A percentile compares a stretch with the other conserved stretches of the same genome.
phyloP scores from a whole-genome alignment of 64 coral and sea anemone species.

The Porites australiensis region DNA sequence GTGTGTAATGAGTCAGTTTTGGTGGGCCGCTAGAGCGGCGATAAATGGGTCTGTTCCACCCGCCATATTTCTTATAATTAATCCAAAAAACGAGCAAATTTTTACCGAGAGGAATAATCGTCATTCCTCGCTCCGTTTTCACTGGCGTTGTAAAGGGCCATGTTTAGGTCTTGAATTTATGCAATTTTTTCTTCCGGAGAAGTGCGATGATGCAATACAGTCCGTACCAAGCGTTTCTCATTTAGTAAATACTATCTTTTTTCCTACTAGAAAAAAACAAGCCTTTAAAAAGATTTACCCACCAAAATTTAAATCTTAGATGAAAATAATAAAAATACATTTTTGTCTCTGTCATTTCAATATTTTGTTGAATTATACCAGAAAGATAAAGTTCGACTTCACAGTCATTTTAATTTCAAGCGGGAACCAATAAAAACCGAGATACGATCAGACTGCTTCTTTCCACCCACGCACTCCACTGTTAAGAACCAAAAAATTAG shows the following conservation, averaged over 20 bases:
- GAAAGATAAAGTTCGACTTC: constrained; percentile 52
- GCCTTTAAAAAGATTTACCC: not conserved
- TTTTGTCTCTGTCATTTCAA: constrained; percentile 28
- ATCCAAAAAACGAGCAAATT: too few relatives aligned
- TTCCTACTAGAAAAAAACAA: not conserved
- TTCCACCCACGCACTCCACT: constrained; percentile 37
- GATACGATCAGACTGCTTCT: constrained; percentile 34
- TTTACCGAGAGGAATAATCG: not conserved
- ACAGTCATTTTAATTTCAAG: constrained; percentile 44
- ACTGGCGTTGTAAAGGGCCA: not conserved
- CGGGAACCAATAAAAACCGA: constrained; percentile 28
- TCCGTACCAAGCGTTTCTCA: too few relatives aligned
- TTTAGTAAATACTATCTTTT: not conserved
- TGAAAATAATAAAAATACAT: not conserved
- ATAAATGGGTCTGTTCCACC: not conserved
- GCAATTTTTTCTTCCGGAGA: not conserved
- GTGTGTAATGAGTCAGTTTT: constrained; percentile 36
- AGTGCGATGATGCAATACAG: constrained; percentile 13
- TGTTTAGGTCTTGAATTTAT: not conserved
- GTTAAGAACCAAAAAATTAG: constrained; percentile 60
- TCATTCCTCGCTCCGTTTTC: not conserved
- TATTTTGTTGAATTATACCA: constrained; percentile 43
- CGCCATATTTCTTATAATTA: too few relatives aligned
- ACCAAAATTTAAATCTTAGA: not conserved
- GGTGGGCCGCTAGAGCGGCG: constrained; percentile 23